Evolutionary conservation across 1,140 invertebrate species (phyloP).

Genomic region (Solen grandis): DNA sequence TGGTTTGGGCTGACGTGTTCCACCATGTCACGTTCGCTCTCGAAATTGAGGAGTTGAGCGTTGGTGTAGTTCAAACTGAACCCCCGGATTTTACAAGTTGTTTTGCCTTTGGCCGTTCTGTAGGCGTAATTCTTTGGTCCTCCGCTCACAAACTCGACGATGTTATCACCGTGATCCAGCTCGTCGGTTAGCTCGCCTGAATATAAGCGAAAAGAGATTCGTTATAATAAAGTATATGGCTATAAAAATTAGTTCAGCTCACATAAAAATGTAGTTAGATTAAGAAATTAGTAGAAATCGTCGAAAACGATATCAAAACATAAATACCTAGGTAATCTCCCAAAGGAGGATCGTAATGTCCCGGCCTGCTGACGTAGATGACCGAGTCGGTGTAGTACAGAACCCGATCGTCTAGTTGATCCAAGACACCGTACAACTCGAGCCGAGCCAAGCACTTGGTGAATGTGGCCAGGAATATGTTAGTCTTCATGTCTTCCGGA

Average conservation of each 20-base stretch:
- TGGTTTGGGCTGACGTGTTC: no score
- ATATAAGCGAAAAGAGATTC: no score
- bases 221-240: no score
- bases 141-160: slow-evolving; percentile 9
- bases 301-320: no score
- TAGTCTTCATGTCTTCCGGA: slow-evolving; percentile 59
- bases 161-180: not conserved
- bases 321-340: slow-evolving; percentile 36
- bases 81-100: not conserved
- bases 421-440: slow-evolving; percentile 77
- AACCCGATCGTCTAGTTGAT: slow-evolving; percentile 69
- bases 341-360: not conserved
- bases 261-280: no score
- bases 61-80: no score
- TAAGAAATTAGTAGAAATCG: no score
- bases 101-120: not conserved
- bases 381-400: slow-evolving; percentile 80
- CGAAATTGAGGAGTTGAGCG: no score
- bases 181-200: slow-evolving; percentile 17
- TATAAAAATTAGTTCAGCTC: no score
- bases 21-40: no score
- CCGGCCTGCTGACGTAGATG: slow-evolving; percentile 64
- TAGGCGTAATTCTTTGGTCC: slow-evolving; percentile 17
- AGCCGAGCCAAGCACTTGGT: slow-evolving; percentile 79
- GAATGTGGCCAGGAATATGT: slow-evolving; percentile 77